Evolutionary conservation across 2,797 vertebrate species (phyloP).

Genomic region (Acridotheres tristis): DNA sequence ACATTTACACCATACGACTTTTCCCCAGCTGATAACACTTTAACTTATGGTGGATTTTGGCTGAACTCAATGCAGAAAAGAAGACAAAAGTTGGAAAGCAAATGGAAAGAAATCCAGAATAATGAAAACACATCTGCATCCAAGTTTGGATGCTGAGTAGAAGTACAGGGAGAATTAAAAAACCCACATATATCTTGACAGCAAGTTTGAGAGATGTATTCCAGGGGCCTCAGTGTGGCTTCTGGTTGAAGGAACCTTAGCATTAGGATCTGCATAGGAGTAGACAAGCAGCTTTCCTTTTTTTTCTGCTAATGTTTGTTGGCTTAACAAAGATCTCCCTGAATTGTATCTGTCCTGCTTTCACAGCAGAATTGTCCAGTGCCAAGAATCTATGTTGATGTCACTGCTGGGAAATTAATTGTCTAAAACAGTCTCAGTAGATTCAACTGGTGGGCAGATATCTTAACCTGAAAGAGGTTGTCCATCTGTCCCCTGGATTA

Average conservation of each 20-base stretch:
- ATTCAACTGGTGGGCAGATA: not conserved
- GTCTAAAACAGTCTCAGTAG: not conserved
- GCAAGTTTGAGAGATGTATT: not conserved
- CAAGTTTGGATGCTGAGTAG: not conserved
- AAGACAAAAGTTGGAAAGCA: not conserved
- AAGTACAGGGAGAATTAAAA: not conserved
- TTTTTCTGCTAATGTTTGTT: not conserved
- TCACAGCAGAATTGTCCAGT: not conserved
- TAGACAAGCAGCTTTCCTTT: not conserved
- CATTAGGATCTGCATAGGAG: not conserved
- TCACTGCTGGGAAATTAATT: not conserved
- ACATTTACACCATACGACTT: not conserved
- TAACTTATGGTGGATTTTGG: constrained; percentile 21
- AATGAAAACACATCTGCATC: not conserved
- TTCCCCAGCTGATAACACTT: not conserved
- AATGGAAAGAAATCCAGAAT: not conserved
- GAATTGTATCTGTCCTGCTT: not conserved
- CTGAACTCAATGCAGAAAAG: constrained; percentile 36
- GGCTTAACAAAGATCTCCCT: not conserved
- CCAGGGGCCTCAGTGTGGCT: not conserved
- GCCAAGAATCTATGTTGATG: not conserved
- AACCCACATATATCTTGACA: not conserved
- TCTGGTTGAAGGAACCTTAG: not conserved
- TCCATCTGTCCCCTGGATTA: not conserved
- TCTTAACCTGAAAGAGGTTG: not conserved